Conservation (phyloP, 2,888 invertebrate species). For the Pardosa pseudoannulata region DNA sequence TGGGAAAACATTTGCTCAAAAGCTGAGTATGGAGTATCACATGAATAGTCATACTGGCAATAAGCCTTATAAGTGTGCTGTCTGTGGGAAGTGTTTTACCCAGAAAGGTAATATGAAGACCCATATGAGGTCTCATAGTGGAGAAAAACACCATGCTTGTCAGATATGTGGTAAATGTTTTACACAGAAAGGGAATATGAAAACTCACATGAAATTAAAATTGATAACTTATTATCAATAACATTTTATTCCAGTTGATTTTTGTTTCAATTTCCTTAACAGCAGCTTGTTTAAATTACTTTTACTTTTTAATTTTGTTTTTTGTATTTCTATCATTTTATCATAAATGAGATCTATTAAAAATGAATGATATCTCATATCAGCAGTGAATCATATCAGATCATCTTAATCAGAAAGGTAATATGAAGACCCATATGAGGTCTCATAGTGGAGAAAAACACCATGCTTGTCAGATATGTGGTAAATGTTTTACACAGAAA, state of each 20-base stretch:
- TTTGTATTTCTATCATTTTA: too few relatives aligned
- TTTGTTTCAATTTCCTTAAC: too few relatives aligned
- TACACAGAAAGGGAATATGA: conserved; percentile 72
- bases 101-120: conserved; percentile 73
- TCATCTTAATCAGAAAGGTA: conserved; percentile 71
- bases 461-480: conserved; percentile 72
- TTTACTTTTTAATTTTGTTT: too few relatives aligned
- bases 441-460: conserved; percentile 72
- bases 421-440: conserved; percentile 73
- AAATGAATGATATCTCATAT: too few relatives aligned
- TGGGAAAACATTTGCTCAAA: conserved; percentile 72
- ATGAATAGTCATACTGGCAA: conserved; percentile 73
- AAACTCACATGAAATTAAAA: conserved; percentile 73
- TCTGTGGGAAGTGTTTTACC: conserved; percentile 72
- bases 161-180: conserved; percentile 73
- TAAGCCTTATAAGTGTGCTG: conserved; percentile 72
- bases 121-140: conserved; percentile 72
- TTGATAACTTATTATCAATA: too few relatives aligned
- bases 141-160: conserved; percentile 72
- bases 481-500: conserved; percentile 72
- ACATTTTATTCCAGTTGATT: too few relatives aligned
- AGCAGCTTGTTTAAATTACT: too few relatives aligned
- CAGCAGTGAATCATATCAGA: too few relatives aligned
- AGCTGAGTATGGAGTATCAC: conserved; percentile 73
- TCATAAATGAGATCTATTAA: too few relatives aligned